Conservation (phyloP, 2,888 invertebrate genomes). For the Drosophila cracens region DNA sequence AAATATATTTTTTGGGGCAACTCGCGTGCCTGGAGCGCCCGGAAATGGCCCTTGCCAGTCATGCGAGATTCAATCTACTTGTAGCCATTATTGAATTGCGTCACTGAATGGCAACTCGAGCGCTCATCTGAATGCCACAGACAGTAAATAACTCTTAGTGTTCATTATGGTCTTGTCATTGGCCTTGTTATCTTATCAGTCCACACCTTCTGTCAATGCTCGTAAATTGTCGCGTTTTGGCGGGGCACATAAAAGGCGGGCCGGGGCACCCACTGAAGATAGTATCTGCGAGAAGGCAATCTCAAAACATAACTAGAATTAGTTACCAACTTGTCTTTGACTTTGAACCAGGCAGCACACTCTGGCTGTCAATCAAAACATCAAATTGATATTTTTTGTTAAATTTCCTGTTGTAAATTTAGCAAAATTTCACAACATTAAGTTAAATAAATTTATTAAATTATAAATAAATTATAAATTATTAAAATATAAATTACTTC, state of each 20-base stretch:
- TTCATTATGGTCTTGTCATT: conserved; percentile 27
- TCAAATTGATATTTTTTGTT: background rate
- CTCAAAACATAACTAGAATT: background rate
- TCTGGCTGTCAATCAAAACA: conserved; percentile 24
- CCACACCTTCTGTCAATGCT: conserved; percentile 8
- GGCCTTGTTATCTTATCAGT: conserved; percentile 48
- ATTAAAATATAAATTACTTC: background rate
- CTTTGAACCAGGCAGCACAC: background rate
- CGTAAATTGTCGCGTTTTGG: conserved; percentile 38
- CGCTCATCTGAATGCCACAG: conserved; percentile 22
- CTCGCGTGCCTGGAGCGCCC: conserved; percentile 17
- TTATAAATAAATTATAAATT: background rate
- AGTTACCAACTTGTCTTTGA: conserved; percentile 4
- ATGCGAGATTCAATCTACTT: conserved; percentile 9
- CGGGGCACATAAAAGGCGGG: conserved; percentile 45
- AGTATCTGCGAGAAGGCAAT: conserved; percentile 29
- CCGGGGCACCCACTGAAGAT: conserved; percentile 27
- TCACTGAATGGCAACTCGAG: conserved; percentile 15
- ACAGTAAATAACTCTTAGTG: background rate
- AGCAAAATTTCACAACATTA: background rate
- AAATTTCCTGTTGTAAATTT: background rate
- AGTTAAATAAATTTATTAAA: background rate
- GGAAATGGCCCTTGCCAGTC: background rate
- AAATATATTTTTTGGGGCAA: conserved; percentile 2
- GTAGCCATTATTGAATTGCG: conserved; percentile 14